phyloP scores from a whole-genome alignment of 1,140 invertebrate genomes.

The Diprion similis region DNA sequence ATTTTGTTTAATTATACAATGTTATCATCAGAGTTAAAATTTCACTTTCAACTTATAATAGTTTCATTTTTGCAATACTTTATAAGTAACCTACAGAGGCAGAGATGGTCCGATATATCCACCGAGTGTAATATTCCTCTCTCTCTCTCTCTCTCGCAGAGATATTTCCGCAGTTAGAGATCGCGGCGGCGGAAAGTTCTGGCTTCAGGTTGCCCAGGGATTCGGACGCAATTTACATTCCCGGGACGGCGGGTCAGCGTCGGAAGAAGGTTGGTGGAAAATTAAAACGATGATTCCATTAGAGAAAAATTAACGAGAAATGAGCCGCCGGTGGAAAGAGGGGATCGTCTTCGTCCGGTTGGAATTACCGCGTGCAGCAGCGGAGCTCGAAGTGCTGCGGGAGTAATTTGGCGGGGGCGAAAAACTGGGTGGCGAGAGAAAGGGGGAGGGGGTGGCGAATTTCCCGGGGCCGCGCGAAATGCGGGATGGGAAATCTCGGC shows the following conservation, averaged over 20 bases:
- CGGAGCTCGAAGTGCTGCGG: too few relatives aligned
- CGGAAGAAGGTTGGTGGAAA: conserved; percentile 5
- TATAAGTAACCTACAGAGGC: too few relatives aligned
- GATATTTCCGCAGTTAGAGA: too few relatives aligned
- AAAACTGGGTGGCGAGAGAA: background rate
- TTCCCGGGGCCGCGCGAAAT: background rate
- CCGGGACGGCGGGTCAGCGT: background rate
- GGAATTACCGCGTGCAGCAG: background rate
- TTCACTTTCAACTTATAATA: too few relatives aligned
- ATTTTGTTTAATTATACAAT: too few relatives aligned
- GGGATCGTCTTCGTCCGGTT: background rate
- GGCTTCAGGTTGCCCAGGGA: too few relatives aligned
- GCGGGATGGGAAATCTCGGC: background rate
- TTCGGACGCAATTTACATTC: conserved; percentile 4
- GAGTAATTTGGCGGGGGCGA: background rate
- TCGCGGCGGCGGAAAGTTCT: too few relatives aligned
- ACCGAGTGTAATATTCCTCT: too few relatives aligned
- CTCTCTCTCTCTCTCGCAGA: too few relatives aligned
- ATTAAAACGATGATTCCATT: conserved; percentile 33
- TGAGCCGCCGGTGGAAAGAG: background rate
- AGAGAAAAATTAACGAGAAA: conserved; percentile 5
- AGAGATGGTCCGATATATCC: too few relatives aligned
- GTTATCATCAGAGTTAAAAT: too few relatives aligned
- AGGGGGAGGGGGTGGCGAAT: background rate
- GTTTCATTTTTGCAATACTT: too few relatives aligned